phyloP scores from a whole-genome alignment of 2,888 invertebrate species.

The Alcis repandata region DNA sequence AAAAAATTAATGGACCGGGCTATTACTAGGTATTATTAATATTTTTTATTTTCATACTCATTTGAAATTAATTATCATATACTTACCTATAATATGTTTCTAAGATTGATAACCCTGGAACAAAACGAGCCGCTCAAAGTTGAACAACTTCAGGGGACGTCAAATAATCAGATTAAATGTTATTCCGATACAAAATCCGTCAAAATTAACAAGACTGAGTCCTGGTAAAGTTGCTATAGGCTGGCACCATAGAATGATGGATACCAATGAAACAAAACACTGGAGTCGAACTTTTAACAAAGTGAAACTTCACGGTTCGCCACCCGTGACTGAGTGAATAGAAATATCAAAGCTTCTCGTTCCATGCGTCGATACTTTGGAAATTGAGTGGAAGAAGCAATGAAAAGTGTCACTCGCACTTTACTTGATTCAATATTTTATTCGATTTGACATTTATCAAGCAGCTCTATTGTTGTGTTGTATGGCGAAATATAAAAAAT shows the following conservation, averaged over 20 bases:
- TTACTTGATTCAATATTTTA: slow-evolving; percentile 30
- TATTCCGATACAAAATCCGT: not conserved
- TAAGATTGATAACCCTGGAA: not conserved
- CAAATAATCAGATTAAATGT: not conserved
- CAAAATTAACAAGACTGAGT: not conserved
- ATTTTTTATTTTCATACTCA: no score
- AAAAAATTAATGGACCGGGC: no score
- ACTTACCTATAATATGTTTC: no score
- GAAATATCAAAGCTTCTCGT: slow-evolving; percentile 71
- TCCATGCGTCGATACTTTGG: slow-evolving; percentile 58
- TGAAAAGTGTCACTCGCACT: slow-evolving; percentile 54
- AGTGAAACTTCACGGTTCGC: slow-evolving; percentile 68
- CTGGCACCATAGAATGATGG: slow-evolving; percentile 25
- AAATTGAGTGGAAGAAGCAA: slow-evolving; percentile 59
- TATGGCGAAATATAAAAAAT: no score
- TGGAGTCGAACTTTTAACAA: slow-evolving; percentile 65
- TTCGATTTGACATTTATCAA: slow-evolving; percentile 12
- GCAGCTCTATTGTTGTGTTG: not conserved
- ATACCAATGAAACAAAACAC: slow-evolving; percentile 50
- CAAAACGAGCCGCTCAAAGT: not conserved
- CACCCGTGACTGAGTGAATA: slow-evolving; percentile 63
- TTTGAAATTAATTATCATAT: no score
- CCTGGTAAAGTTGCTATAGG: slow-evolving; percentile 11
- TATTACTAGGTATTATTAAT: no score
- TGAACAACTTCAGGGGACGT: not conserved